A percentile compares a stretch with the other conserved stretches of the same genome.
Evolutionary conservation across 1,140 invertebrate genomes (phyloP).

Genomic region (Dolichoris vasculosae): DNA sequence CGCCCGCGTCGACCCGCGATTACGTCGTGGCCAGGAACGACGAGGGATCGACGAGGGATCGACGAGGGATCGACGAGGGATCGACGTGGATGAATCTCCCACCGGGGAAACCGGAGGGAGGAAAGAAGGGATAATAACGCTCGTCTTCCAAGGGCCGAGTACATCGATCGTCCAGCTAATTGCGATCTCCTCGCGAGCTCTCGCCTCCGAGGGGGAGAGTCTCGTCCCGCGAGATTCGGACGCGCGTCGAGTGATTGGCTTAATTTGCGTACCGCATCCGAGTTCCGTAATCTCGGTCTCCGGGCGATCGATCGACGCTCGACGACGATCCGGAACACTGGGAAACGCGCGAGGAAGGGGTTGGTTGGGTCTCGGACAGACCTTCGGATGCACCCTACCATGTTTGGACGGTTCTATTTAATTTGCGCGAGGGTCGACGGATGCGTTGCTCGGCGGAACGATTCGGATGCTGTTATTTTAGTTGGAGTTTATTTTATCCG

Average conservation of each 20-base stretch:
- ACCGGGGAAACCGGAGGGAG: background rate
- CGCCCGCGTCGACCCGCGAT: background rate
- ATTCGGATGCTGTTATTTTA: too few relatives aligned
- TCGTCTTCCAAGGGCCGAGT: background rate
- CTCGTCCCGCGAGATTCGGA: background rate
- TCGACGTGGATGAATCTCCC: too few relatives aligned
- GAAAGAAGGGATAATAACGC: background rate
- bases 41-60: too few relatives aligned
- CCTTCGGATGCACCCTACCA: background rate
- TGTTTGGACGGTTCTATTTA: background rate
- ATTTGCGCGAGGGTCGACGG: background rate
- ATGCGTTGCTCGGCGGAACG: background rate
- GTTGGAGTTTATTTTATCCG: too few relatives aligned
- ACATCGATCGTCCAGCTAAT: background rate
- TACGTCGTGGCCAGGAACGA: background rate
- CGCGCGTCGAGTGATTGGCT: constrained; percentile 22
- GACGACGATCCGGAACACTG: background rate
- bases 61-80: background rate
- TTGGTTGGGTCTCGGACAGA: too few relatives aligned
- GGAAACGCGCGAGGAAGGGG: background rate
- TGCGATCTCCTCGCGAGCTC: background rate
- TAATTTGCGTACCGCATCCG: constrained; percentile 14
- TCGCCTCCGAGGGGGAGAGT: background rate
- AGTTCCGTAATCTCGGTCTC: background rate
- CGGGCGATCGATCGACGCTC: background rate